Evolutionary conservation across 1,140 invertebrate species (phyloP).

Genomic region (Dufourea novaeangliae): DNA sequence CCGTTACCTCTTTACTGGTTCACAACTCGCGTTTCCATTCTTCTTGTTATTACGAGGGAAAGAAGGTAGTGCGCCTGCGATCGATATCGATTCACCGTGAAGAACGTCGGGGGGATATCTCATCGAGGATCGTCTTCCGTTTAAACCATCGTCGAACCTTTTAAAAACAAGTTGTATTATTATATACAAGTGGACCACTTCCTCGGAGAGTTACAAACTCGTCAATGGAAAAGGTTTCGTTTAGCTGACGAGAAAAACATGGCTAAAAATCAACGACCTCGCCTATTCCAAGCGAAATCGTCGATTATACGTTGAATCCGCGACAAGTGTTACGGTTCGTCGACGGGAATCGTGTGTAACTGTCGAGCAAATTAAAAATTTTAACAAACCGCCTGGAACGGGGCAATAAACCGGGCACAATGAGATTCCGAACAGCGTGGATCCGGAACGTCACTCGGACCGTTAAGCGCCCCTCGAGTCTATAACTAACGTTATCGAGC

Average conservation of each 20-base stretch:
- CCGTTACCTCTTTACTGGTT: constrained; percentile 15
- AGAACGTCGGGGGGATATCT: neutral
- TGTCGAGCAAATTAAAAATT: neutral
- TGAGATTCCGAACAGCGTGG: constrained; percentile 5
- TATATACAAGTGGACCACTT: neutral
- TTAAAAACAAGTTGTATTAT: constrained; percentile 1
- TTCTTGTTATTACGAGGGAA: constrained; percentile 15
- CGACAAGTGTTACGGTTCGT: neutral
- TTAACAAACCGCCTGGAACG: neutral
- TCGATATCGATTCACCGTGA: constrained; percentile 36
- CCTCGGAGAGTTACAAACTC: neutral
- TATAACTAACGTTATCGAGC: constrained; percentile 53
- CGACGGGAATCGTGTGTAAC: neutral
- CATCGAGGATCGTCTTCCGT: neutral
- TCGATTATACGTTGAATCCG: neutral
- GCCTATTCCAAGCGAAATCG: no score
- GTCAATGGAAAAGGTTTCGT: neutral
- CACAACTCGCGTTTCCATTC: constrained; percentile 16
- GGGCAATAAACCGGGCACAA: constrained; percentile 6
- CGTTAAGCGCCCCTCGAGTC: constrained; percentile 35
- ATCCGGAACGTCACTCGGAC: constrained; percentile 13
- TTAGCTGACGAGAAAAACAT: neutral
- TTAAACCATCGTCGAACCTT: neutral
- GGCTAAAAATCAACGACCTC: neutral
- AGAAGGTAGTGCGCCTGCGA: constrained; percentile 24